A percentile compares a stretch with the other conserved stretches of the same genome.
These are phyloP conservation scores for Stratiolaelaps scimitus DNA, from an alignment of 1,140 invertebrate genomes.

Conservation along the genomic window DNA sequence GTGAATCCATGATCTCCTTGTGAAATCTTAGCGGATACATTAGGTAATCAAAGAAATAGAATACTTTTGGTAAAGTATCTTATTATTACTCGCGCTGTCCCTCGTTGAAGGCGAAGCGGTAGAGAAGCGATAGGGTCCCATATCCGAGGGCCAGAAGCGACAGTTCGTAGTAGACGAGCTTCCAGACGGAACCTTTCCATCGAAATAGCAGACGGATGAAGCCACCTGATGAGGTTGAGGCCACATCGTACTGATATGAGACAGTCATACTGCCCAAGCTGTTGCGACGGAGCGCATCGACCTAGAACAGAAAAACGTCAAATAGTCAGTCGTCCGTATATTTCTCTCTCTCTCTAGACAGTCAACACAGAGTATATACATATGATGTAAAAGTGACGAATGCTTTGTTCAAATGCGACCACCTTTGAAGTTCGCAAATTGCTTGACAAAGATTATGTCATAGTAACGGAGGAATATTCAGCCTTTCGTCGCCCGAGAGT, in stretches of 20 bases:
- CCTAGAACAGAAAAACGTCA: background rate
- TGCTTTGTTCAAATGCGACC: no score
- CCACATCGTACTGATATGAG: conserved; percentile 59
- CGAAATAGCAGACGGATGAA: conserved; percentile 60
- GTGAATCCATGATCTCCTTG: background rate
- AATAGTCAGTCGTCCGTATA: no score
- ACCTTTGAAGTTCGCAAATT: no score
- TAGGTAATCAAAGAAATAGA: background rate
- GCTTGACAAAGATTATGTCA: no score
- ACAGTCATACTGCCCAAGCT: conserved; percentile 51
- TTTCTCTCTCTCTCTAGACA: no score
- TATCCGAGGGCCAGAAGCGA: conserved; percentile 73
- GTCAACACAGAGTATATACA: no score
- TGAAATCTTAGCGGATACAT: conserved; percentile 1
- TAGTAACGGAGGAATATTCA: no score
- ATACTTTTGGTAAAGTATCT: conserved; percentile 35
- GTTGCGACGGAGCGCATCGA: conserved; percentile 25
- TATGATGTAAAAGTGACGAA: no score
- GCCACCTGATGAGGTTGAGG: conserved; percentile 55
- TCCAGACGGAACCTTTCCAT: conserved; percentile 96
- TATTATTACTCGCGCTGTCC: conserved; percentile 71
- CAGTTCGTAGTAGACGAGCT: conserved; percentile 85
- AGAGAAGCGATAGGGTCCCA: conserved; percentile 71
- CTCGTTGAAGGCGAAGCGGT: conserved; percentile 67
- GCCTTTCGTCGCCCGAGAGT: no score